A percentile compares a stretch with the other conserved stretches of the same genome.
Evolutionary conservation across 2,797 vertebrate genomes (phyloP).

Genomic region (Xiphorhynchus erythropygius): DNA sequence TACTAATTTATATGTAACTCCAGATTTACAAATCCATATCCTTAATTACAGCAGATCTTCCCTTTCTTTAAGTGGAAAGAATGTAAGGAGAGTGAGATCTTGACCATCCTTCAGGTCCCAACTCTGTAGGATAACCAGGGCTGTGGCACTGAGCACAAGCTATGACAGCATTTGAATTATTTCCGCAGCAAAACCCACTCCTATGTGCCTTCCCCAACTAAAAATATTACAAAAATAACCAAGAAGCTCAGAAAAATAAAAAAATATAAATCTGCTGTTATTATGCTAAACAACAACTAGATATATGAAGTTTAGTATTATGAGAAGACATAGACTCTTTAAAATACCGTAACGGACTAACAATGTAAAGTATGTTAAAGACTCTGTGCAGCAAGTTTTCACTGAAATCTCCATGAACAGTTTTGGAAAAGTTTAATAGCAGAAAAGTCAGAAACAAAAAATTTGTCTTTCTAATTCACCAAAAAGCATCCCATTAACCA

Average conservation of each 20-base stretch:
- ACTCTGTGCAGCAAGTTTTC: background rate
- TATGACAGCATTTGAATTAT: background rate
- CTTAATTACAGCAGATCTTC: background rate
- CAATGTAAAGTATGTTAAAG: background rate
- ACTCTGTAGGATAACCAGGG: background rate
- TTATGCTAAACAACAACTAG: background rate
- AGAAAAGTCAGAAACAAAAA: background rate
- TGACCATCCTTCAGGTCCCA: background rate
- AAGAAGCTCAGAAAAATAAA: background rate
- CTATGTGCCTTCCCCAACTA: background rate
- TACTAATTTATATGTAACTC: background rate
- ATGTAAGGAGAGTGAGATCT: background rate
- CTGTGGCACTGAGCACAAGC: background rate
- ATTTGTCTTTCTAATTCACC: background rate
- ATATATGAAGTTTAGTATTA: background rate
- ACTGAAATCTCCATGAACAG: background rate
- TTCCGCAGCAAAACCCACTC: background rate
- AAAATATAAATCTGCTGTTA: background rate
- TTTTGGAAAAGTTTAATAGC: background rate
- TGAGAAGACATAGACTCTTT: background rate
- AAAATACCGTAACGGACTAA: background rate
- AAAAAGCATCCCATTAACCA: accelerated
- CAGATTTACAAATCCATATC: background rate
- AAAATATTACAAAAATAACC: background rate
- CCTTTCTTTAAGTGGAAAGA: background rate